These are phyloP conservation scores for Cuculus canorus DNA, from an alignment of 2,797 vertebrate genomes.

Conservation along the genomic window DNA sequence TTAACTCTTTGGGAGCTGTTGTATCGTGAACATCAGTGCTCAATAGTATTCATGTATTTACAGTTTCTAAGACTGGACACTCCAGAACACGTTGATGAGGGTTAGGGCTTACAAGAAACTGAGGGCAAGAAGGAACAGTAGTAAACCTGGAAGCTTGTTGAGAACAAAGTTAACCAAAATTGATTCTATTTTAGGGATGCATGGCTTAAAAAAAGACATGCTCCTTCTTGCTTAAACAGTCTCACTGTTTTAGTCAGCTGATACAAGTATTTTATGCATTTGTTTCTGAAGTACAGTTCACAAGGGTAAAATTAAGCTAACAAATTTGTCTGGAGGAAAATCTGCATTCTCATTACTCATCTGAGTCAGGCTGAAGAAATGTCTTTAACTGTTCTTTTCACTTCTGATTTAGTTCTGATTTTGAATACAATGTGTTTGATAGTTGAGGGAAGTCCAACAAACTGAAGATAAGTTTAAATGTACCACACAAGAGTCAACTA, in stretches of 20 bases:
- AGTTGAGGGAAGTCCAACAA: background rate
- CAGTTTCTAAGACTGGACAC: background rate
- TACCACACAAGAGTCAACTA: background rate
- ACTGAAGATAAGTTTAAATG: background rate
- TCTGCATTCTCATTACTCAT: background rate
- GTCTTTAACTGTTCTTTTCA: conserved; percentile 9
- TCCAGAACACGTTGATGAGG: background rate
- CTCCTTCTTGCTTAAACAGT: background rate
- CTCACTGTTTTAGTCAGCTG: background rate
- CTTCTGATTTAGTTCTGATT: background rate
- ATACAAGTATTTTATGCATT: background rate
- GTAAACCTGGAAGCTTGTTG: background rate
- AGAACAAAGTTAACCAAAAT: background rate
- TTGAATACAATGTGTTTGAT: background rate
- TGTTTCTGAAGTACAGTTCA: background rate
- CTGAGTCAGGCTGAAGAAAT: background rate
- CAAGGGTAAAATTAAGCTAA: background rate
- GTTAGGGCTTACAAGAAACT: background rate
- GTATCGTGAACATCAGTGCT: background rate
- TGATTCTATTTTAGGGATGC: background rate
- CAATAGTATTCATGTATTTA: background rate
- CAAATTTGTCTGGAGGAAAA: background rate
- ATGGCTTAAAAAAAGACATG: background rate
- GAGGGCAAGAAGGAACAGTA: background rate
- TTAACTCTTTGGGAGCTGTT: background rate